Conservation (phyloP, 2,888 invertebrate genomes). For the Augochlorella aurata region DNA sequence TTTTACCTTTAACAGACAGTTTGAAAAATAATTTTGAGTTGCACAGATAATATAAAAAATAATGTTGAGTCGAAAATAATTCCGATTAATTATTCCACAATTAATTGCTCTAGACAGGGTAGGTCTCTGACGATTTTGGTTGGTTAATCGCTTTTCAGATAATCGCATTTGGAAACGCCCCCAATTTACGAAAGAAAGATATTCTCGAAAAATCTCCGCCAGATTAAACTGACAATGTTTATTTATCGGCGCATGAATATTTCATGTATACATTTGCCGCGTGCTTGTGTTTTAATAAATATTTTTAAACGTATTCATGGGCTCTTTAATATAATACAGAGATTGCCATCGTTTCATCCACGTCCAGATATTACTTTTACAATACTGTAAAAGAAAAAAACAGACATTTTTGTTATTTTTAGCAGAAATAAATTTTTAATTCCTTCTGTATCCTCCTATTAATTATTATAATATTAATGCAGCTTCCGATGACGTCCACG, state of each 20-base stretch:
- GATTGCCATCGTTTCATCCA: too few species aligned
- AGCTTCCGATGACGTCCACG: too few species aligned
- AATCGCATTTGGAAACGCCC: background rate
- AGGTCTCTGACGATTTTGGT: background rate
- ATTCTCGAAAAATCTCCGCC: background rate
- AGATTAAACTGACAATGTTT: background rate
- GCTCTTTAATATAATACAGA: background rate
- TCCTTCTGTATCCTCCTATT: too few species aligned
- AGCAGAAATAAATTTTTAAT: too few species aligned
- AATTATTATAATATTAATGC: too few species aligned
- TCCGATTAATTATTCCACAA: background rate
- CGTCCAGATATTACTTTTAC: too few species aligned
- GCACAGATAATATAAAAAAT: background rate
- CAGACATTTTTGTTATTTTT: too few species aligned
- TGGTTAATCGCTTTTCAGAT: background rate
- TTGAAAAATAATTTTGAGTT: too few species aligned
- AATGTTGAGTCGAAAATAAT: background rate
- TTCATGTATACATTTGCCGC: background rate
- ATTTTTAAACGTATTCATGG: background rate
- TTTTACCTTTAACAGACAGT: background rate
- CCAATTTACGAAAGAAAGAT: background rate
- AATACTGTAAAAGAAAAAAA: too few species aligned
- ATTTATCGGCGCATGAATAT: constrained; percentile 8
- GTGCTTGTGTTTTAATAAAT: background rate
- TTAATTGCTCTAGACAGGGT: background rate